phyloP scores from a whole-genome alignment of 92 coral and sea anemone species.

The Umimayanthus chanpuru region DNA sequence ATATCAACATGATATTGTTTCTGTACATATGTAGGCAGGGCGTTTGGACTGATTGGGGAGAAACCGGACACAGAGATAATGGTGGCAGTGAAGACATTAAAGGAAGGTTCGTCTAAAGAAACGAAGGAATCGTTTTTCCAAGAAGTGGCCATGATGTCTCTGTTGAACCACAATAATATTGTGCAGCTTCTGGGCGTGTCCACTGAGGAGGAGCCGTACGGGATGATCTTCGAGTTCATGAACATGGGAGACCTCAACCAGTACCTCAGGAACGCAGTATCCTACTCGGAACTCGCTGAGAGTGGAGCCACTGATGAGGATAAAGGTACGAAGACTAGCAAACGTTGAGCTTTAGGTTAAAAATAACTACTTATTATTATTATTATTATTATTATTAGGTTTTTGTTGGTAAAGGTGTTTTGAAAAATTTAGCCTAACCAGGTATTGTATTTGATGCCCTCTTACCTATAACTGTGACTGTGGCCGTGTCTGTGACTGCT shows the following conservation, averaged over 20 bases:
- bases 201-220: constrained; percentile 95
- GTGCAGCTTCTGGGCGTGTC: constrained; percentile 89
- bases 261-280: constrained; percentile 78
- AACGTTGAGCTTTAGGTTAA: too few relatives aligned
- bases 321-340: neutral
- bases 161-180: constrained; percentile 86
- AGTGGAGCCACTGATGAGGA: neutral
- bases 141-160: constrained; percentile 92
- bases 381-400: too few relatives aligned
- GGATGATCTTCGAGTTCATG: constrained; percentile 99
- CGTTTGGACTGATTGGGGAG: constrained; percentile 64
- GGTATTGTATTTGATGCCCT: too few relatives aligned
- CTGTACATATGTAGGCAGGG: constrained; percentile 58
- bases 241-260: constrained; percentile 91
- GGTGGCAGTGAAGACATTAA: constrained; percentile 94
- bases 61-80: constrained; percentile 67
- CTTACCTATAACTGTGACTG: too few relatives aligned
- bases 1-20: neutral
- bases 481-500: too few relatives aligned
- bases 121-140: constrained; percentile 74
- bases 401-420: too few relatives aligned
- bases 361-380: too few relatives aligned
- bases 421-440: too few relatives aligned
- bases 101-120: constrained; percentile 83
- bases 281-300: constrained; percentile 58